These are phyloP conservation scores for Geopemphigus sp. DNA, from an alignment of 1,140 invertebrate species.

Conservation along the genomic window DNA sequence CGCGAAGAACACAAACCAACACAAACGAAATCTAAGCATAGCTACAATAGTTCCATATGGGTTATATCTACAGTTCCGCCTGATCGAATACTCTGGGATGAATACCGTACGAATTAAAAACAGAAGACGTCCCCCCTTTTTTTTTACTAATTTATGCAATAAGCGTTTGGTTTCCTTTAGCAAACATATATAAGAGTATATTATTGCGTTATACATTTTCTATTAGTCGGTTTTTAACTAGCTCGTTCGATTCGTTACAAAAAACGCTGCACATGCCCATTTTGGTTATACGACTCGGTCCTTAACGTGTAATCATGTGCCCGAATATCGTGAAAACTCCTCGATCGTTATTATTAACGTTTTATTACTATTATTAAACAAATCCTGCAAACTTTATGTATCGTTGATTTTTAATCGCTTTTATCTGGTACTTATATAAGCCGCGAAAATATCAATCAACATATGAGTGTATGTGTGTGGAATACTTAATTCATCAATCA, in stretches of 20 bases:
- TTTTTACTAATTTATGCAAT: neutral
- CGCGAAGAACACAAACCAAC: neutral
- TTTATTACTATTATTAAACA: neutral
- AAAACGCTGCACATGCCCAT: slow-evolving; percentile 8
- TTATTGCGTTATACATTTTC: neutral
- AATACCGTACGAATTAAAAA: neutral
- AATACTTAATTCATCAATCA: slow-evolving; percentile 2
- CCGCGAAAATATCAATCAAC: neutral
- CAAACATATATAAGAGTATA: neutral
- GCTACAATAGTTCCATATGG: no score
- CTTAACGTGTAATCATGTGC: slow-evolving; percentile 6
- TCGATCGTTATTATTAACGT: neutral
- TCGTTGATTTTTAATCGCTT: neutral
- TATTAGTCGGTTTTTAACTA: neutral
- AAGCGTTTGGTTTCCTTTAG: neutral
- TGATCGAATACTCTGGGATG: neutral
- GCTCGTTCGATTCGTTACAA: neutral
- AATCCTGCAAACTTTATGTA: neutral
- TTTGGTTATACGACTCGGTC: neutral
- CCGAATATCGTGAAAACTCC: neutral
- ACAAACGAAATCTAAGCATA: neutral
- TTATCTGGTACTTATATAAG: neutral
- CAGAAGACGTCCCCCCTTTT: neutral
- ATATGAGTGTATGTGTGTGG: neutral
- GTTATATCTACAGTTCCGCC: no score